A percentile compares a stretch with the other conserved stretches of the same genome.
phyloP scores from a whole-genome alignment of 2,888 invertebrate species.

The Buathra laborator region DNA sequence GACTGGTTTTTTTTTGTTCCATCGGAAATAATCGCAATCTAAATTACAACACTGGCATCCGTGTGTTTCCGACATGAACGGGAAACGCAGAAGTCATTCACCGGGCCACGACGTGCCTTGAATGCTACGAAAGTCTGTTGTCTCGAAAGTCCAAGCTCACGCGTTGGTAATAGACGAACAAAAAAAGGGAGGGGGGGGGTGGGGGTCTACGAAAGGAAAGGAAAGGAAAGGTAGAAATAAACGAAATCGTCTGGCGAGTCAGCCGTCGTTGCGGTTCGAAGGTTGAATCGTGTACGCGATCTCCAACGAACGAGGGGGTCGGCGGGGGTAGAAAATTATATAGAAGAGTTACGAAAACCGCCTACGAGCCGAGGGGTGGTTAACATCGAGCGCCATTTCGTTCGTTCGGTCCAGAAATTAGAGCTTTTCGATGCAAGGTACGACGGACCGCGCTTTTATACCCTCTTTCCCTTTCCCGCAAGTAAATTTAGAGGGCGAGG shows the following conservation, averaged over 20 bases:
- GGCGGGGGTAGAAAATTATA: constrained; percentile 59
- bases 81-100: constrained; percentile 72
- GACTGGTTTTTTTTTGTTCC: constrained; percentile 40
- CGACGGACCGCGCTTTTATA: constrained; percentile 16
- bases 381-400: constrained; percentile 44
- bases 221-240: constrained; percentile 51
- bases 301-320: constrained; percentile 29
- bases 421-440: constrained; percentile 44
- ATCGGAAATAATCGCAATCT: constrained; percentile 63
- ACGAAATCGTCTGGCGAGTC: constrained; percentile 58
- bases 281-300: constrained; percentile 21
- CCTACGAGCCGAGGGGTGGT: constrained; percentile 25
- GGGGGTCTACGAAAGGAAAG: constrained; percentile 13
- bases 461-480: constrained; percentile 21
- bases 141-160: constrained; percentile 30
- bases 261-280: constrained; percentile 47
- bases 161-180: constrained; percentile 20
- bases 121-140: constrained; percentile 30
- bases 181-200: background rate
- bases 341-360: constrained; percentile 34
- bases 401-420: constrained; percentile 62
- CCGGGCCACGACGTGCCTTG: constrained; percentile 58
- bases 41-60: constrained; percentile 56
- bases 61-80: constrained; percentile 76
- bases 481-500: constrained; percentile 43